These are phyloP conservation scores for Gracilinanus agilis DNA, from an alignment of 2,113 vertebrate genomes.

Conservation along the genomic window DNA sequence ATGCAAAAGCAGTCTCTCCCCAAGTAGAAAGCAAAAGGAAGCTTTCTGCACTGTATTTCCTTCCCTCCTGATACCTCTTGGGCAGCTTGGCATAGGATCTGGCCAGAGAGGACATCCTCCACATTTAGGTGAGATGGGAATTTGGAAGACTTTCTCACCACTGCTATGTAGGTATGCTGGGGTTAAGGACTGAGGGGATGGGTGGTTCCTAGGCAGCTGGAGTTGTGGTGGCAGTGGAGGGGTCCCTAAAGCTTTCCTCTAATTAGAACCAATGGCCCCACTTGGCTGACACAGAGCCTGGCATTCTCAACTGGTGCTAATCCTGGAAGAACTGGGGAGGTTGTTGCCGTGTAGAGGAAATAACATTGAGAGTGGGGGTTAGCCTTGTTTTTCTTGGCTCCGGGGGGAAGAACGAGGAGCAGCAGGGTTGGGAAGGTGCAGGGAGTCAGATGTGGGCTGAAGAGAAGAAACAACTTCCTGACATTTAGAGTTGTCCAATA, in stretches of 20 bases:
- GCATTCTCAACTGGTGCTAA: neutral
- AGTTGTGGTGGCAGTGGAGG: neutral
- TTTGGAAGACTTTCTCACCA: neutral
- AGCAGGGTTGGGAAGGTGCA: neutral
- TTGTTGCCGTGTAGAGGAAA: neutral
- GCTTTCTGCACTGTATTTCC: neutral
- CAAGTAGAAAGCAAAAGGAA: neutral
- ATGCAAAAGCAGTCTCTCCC: neutral
- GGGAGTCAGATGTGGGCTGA: neutral
- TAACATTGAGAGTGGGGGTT: neutral
- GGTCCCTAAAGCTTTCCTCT: neutral
- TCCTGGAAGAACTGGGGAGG: neutral
- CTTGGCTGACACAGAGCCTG: neutral
- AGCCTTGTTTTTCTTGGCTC: neutral
- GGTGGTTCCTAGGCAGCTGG: neutral
- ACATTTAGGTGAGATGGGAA: neutral
- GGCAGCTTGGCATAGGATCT: neutral
- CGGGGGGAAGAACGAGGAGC: neutral
- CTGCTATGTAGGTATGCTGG: neutral
- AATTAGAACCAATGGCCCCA: neutral
- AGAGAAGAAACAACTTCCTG: neutral
- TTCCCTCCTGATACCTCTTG: neutral
- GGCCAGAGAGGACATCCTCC: neutral
- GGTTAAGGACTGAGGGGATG: neutral
- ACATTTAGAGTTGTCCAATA: neutral